Evolutionary conservation across 2,888 invertebrate species (phyloP).

Genomic region (Andrena camellia): DNA sequence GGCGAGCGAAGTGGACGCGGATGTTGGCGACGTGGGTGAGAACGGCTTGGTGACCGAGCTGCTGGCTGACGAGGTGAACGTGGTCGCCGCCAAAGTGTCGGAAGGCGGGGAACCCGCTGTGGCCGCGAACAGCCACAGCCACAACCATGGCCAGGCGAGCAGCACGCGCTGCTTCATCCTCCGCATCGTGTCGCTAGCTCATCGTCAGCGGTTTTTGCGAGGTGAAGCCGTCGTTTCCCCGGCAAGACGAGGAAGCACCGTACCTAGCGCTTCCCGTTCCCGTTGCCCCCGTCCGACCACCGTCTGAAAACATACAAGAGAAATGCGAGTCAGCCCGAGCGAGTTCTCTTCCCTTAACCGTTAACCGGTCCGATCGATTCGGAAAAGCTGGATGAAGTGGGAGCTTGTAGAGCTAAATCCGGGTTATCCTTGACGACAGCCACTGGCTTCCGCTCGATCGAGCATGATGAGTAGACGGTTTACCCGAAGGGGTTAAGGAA

Average conservation of each 20-base stretch:
- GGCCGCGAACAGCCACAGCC: constrained; percentile 82
- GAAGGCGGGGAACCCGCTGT: constrained; percentile 77
- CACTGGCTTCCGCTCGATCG: constrained; percentile 66
- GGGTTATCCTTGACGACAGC: constrained; percentile 70
- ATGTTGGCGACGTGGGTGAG: constrained; percentile 46
- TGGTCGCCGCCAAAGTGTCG: constrained; percentile 61
- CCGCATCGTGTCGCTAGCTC: constrained; percentile 84
- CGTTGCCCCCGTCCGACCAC: constrained; percentile 26
- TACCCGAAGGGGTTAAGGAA: constrained; percentile 55
- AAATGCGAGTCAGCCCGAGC: constrained; percentile 1
- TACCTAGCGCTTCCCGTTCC: constrained; percentile 16
- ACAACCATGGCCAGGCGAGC: constrained; percentile 83
- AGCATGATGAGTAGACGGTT: constrained; percentile 64
- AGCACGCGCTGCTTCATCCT: constrained; percentile 82
- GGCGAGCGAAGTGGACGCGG: constrained; percentile 41
- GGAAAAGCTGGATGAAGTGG: constrained; percentile 28
- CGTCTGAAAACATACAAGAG: constrained; percentile 68
- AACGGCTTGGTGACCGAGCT: constrained; percentile 50
- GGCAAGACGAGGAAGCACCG: constrained; percentile 22
- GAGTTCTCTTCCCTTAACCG: not conserved
- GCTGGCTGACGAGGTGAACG: constrained; percentile 47
- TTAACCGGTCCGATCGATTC: constrained; percentile 14
- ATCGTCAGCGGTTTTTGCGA: constrained; percentile 72
- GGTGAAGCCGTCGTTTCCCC: constrained; percentile 38
- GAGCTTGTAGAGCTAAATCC: constrained; percentile 51